These are phyloP conservation scores for Neopelma chrysocephalum DNA, from an alignment of 2,797 vertebrate genomes.

Conservation along the genomic window DNA sequence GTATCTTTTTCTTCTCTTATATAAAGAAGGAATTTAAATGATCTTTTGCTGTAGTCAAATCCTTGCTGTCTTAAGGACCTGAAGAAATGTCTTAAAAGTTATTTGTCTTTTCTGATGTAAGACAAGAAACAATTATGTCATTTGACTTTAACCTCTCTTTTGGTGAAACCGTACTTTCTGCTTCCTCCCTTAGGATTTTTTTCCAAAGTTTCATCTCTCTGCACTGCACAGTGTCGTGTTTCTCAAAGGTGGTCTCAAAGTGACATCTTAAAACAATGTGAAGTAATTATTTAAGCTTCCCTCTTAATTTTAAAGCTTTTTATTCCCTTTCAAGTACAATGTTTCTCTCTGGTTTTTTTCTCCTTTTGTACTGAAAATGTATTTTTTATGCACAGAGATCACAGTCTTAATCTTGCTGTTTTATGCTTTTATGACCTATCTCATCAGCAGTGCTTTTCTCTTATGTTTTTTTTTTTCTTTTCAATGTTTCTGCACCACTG, in stretches of 20 bases:
- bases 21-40: not conserved
- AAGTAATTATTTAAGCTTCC: not conserved
- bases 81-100: not conserved
- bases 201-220: not conserved
- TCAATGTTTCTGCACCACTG: not conserved
- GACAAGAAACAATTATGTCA: not conserved
- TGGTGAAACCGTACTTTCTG: not conserved
- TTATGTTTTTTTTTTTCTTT: not conserved
- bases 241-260: not conserved
- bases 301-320: not conserved
- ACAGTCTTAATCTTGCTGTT: not conserved
- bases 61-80: not conserved
- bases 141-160: not conserved
- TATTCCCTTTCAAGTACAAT: rapidly evolving
- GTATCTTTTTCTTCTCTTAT: not conserved
- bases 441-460: not conserved
- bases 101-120: not conserved
- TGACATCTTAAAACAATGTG: not conserved
- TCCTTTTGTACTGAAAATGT: not conserved
- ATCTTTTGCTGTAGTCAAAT: not conserved
- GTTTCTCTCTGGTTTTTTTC: not conserved
- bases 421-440: not conserved
- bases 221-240: not conserved
- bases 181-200: not conserved
- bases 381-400: not conserved